Evolutionary conservation across 2,888 invertebrate species (phyloP).

Genomic region (Eilema sororculum): DNA sequence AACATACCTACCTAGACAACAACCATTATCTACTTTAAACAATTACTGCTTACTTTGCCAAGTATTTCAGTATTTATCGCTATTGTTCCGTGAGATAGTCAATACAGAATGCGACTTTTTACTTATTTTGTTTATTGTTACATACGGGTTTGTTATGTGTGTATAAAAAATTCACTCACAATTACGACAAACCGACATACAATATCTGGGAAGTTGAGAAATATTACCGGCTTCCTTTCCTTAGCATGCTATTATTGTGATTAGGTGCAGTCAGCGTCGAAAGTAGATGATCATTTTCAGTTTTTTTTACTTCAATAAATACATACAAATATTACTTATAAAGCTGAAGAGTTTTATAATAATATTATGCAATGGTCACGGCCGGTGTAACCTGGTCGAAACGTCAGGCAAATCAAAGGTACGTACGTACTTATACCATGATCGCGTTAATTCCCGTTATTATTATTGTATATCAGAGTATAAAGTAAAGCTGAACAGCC

Average conservation of each 20-base stretch:
- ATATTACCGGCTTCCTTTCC: constrained; percentile 45
- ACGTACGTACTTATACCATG: too few species aligned
- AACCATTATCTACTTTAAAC: neutral
- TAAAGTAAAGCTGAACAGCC: too few species aligned
- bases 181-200: constrained; percentile 48
- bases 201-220: constrained; percentile 56
- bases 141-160: constrained; percentile 15
- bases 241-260: constrained; percentile 28
- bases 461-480: too few species aligned
- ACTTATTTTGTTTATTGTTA: constrained; percentile 44
- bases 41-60: constrained; percentile 5
- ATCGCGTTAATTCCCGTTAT: too few species aligned
- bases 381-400: too few species aligned
- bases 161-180: constrained; percentile 34
- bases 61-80: constrained; percentile 16
- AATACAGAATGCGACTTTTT: constrained; percentile 41
- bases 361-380: too few species aligned
- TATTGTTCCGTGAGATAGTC: constrained; percentile 47
- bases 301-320: too few species aligned
- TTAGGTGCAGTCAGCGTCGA: constrained; percentile 5
- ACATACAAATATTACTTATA: too few species aligned
- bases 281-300: constrained; percentile 16
- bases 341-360: too few species aligned
- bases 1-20: neutral
- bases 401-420: too few species aligned